Evolutionary conservation across 2,797 vertebrate genomes (phyloP).

Genomic region (Zalophus californianus): DNA sequence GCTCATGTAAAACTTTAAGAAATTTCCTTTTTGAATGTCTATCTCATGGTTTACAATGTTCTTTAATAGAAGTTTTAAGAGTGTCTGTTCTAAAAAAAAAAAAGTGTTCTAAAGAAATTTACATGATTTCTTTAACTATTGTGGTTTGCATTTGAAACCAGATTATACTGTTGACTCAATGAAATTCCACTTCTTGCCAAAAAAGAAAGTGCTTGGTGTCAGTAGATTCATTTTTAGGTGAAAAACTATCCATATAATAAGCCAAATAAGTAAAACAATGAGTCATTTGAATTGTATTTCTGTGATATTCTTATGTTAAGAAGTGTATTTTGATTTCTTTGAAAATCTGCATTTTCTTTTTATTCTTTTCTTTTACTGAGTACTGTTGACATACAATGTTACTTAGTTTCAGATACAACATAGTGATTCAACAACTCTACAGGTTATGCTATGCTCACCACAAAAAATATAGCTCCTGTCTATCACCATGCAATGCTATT

Average conservation of each 20-base stretch:
- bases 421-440: neutral
- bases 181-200: neutral
- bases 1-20: neutral
- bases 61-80: neutral
- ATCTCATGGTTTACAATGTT: neutral
- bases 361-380: neutral
- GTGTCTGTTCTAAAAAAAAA: neutral
- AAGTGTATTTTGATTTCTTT: constrained; percentile 1
- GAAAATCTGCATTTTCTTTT: neutral
- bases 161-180: neutral
- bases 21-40: neutral
- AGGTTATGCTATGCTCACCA: neutral
- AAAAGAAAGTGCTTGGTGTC: neutral
- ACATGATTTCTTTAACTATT: neutral
- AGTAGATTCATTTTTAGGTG: neutral
- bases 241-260: neutral
- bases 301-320: neutral
- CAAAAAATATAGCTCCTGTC: neutral
- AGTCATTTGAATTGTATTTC: neutral
- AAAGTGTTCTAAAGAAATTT: neutral
- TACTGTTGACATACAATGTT: neutral
- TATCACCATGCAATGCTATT: neutral
- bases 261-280: neutral
- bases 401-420: neutral
- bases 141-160: neutral